phyloP scores from a whole-genome alignment of 2,113 vertebrate genomes.

The Brachyhypopomus gauderio region DNA sequence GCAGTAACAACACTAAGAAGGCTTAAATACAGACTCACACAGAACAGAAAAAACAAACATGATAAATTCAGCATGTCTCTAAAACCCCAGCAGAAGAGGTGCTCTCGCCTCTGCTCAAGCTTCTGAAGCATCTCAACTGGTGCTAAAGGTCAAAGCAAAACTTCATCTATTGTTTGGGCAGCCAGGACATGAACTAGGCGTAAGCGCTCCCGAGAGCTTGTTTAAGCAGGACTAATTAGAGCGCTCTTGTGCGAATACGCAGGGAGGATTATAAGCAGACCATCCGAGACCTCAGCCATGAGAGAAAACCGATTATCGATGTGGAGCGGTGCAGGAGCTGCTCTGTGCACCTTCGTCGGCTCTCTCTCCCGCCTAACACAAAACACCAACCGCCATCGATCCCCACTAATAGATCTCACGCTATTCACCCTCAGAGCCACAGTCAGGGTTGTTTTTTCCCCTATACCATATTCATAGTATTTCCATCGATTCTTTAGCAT shows the following conservation, averaged over 20 bases:
- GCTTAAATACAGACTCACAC: no score
- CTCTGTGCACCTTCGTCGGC: background rate
- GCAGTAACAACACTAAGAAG: no score
- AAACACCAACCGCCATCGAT: constrained; percentile 23
- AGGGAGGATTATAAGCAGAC: background rate
- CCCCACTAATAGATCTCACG: background rate
- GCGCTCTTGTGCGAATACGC: constrained; percentile 7
- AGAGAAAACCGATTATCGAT: constrained; percentile 25
- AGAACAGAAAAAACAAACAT: no score
- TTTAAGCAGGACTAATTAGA: constrained; percentile 14
- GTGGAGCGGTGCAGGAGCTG: background rate
- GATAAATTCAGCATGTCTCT: background rate
- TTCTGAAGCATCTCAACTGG: background rate
- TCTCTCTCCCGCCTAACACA: background rate
- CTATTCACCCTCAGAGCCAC: background rate
- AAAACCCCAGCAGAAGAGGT: background rate
- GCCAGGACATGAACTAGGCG: background rate
- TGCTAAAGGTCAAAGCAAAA: background rate
- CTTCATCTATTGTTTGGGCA: background rate
- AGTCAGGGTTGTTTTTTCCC: background rate
- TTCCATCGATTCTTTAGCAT: background rate
- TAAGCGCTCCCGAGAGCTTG: background rate
- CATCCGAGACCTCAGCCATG: background rate
- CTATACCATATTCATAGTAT: background rate
- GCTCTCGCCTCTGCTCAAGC: background rate